Percentiles rank a stretch among this genome's conserved stretches.
phyloP scores from a whole-genome alignment of 2,888 invertebrate genomes.

The Nipponacmea schrenckii region DNA sequence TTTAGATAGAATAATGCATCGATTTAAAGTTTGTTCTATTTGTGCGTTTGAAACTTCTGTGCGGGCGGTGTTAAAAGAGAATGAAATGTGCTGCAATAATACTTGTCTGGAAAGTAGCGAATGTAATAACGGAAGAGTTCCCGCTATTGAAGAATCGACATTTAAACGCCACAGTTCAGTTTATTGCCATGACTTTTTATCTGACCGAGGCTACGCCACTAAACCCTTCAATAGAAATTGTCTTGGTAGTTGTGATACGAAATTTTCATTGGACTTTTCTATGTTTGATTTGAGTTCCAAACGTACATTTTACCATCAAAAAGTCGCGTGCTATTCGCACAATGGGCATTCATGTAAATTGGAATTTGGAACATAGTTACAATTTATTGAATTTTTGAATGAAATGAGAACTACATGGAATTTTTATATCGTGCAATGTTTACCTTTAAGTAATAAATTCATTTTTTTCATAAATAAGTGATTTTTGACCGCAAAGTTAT shows the following conservation, averaged over 20 bases:
- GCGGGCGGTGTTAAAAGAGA: conserved; percentile 25
- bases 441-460: too few relatives aligned
- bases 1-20: conserved; percentile 29
- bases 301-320: conserved; percentile 23
- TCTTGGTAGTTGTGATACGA: conserved; percentile 31
- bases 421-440: too few relatives aligned
- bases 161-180: conserved; percentile 32
- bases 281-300: conserved; percentile 24
- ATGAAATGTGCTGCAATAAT: conserved; percentile 34
- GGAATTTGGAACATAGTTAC: conserved; percentile 21
- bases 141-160: conserved; percentile 23
- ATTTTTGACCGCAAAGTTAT: too few relatives aligned
- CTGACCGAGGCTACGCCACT: conserved; percentile 22
- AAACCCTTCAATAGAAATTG: conserved; percentile 24
- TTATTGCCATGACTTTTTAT: conserved; percentile 37
- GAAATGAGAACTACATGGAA: too few relatives aligned
- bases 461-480: too few relatives aligned
- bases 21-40: conserved; percentile 33
- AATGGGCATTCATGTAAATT: conserved; percentile 24
- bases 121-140: conserved; percentile 13
- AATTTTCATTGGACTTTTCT: conserved; percentile 29
- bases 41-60: conserved; percentile 33
- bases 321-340: conserved; percentile 20
- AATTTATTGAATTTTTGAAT: neutral
- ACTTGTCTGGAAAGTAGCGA: conserved; percentile 26